Percentiles rank a stretch among this genome's conserved stretches.
Evolutionary conservation across 2,113 vertebrate genomes (phyloP).

Genomic region (Sigmodon hispidus): DNA sequence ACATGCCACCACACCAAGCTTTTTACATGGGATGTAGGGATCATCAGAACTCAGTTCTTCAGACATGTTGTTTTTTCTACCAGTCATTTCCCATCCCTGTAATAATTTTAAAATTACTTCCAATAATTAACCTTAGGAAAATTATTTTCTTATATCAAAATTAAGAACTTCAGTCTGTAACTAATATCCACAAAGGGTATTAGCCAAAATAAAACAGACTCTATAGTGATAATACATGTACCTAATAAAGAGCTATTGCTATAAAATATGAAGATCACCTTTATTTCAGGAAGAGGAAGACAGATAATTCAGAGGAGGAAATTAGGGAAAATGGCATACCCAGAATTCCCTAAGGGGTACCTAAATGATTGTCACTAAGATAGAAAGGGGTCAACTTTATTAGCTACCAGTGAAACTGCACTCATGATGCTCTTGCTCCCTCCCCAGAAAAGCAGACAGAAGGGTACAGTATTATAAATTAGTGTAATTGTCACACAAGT

Average conservation of each 20-base stretch:
- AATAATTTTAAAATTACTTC: not conserved
- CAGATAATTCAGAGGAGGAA: not conserved
- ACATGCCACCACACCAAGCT: no score
- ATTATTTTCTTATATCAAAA: not conserved
- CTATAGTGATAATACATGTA: not conserved
- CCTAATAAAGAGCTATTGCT: not conserved
- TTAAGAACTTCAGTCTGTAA: not conserved
- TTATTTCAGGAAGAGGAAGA: not conserved
- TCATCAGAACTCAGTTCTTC: no score
- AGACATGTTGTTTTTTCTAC: not conserved
- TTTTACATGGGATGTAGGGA: not conserved
- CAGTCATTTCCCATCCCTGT: not conserved
- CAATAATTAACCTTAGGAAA: not conserved
- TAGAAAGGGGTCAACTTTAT: not conserved
- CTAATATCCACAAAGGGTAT: not conserved
- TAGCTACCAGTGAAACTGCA: not conserved
- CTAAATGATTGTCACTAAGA: not conserved
- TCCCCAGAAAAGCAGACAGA: not conserved
- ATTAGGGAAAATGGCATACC: not conserved
- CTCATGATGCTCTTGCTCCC: no score
- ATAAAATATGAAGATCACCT: not conserved
- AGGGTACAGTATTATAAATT: not conserved
- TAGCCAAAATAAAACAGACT: not conserved
- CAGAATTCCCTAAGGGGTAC: not conserved
- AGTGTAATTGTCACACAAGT: not conserved